Percentiles rank a stretch among this genome's conserved stretches.
These are phyloP conservation scores for Urosaurus nigricauda DNA, from an alignment of 2,797 vertebrate genomes.

Conservation along the genomic window DNA sequence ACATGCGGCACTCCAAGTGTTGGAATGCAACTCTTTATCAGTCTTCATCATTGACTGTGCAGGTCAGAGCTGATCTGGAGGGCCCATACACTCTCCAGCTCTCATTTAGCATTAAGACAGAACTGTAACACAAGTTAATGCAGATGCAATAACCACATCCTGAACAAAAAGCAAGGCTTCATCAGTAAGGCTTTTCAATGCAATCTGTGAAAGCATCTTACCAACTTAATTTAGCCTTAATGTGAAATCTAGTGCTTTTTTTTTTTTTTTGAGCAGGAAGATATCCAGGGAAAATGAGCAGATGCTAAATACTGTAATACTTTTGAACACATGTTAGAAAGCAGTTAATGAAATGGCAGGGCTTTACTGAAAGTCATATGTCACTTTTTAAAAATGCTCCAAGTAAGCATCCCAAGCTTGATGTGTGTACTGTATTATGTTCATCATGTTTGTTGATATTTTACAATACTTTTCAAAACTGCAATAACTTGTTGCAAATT, in stretches of 20 bases:
- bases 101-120: background rate
- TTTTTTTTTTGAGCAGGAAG: background rate
- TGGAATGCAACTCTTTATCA: background rate
- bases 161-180: background rate
- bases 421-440: background rate
- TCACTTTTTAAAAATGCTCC: background rate
- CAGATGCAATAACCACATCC: background rate
- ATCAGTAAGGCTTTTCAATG: background rate
- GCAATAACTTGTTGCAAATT: no score
- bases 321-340: background rate
- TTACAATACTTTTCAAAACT: no score
- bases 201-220: background rate
- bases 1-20: background rate
- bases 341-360: background rate
- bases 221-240: background rate
- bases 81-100: background rate
- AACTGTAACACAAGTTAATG: background rate
- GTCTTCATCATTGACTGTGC: background rate
- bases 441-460: no score
- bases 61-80: background rate
- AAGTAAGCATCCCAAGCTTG: background rate
- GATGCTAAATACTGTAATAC: background rate
- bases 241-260: background rate
- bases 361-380: background rate
- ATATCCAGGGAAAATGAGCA: background rate